Evolutionary conservation across 2,113 vertebrate species (phyloP).

Genomic region (Rhinolophus sinicus): DNA sequence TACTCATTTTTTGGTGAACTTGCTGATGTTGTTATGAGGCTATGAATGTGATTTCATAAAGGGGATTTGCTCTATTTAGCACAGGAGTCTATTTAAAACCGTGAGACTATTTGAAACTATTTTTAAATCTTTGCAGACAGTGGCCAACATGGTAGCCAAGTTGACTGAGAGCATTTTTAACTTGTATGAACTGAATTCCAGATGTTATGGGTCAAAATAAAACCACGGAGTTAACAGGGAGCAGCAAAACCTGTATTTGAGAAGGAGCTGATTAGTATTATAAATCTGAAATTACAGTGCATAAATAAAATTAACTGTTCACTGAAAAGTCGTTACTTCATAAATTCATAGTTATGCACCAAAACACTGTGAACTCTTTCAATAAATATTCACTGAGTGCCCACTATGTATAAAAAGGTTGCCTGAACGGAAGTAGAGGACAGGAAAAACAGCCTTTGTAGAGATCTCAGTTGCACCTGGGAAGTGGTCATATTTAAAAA

Average conservation of each 20-base stretch:
- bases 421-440: not conserved
- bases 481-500: constrained; percentile 14
- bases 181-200: constrained; percentile 49
- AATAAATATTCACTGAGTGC: constrained; percentile 53
- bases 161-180: constrained; percentile 38
- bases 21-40: not conserved
- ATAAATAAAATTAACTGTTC: constrained; percentile 45
- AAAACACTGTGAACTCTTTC: constrained; percentile 31
- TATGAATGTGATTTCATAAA: constrained; percentile 22
- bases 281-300: constrained; percentile 9
- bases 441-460: not conserved
- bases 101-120: constrained; percentile 38
- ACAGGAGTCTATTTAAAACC: constrained; percentile 14
- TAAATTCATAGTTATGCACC: constrained; percentile 28
- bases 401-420: not conserved
- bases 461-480: not conserved
- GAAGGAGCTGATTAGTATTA: not conserved
- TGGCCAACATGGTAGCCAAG: constrained; percentile 24
- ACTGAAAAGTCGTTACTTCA: constrained; percentile 39
- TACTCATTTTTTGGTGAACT: constrained; percentile 19
- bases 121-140: constrained; percentile 59
- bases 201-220: constrained; percentile 47
- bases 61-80: not conserved
- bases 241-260: constrained; percentile 35
- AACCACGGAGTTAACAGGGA: constrained; percentile 22